Evolutionary conservation across 2,888 invertebrate genomes (phyloP).

Genomic region (Hypolimnas misippus): DNA sequence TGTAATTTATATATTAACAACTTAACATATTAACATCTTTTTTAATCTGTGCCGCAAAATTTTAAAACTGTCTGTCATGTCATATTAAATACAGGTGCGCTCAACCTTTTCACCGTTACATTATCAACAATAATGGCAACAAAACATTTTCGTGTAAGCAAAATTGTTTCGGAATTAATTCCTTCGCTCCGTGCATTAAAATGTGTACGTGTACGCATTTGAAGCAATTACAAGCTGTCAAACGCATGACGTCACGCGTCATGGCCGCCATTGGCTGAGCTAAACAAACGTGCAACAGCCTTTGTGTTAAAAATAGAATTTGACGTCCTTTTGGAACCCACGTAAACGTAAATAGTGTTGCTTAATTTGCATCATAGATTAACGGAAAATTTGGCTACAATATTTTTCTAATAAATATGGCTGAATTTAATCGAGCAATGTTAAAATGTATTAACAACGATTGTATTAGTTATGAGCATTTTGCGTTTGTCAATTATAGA

Average conservation of each 20-base stretch:
- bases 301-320: slow-evolving; percentile 25
- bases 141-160: slow-evolving; percentile 6
- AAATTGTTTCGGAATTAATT: slow-evolving; percentile 4
- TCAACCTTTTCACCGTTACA: not conserved
- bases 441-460: no score
- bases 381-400: not conserved
- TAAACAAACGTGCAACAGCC: slow-evolving; percentile 19
- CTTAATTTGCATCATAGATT: not conserved
- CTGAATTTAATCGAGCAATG: no score
- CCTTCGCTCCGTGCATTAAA: slow-evolving; percentile 13
- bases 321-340: not conserved
- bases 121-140: slow-evolving; percentile 13
- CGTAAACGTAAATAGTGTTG: not conserved
- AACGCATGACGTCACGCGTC: slow-evolving; percentile 35
- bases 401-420: no score
- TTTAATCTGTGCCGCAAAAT: not conserved
- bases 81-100: not conserved
- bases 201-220: slow-evolving; percentile 20
- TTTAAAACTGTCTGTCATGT: not conserved
- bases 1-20: no score
- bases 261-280: slow-evolving; percentile 31
- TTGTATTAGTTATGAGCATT: no score
- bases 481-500: no score
- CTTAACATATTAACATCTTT: not conserved
- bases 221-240: slow-evolving; percentile 38